These are phyloP conservation scores for Hyalella azteca DNA, from an alignment of 2,888 invertebrate species.

Conservation along the genomic window DNA sequence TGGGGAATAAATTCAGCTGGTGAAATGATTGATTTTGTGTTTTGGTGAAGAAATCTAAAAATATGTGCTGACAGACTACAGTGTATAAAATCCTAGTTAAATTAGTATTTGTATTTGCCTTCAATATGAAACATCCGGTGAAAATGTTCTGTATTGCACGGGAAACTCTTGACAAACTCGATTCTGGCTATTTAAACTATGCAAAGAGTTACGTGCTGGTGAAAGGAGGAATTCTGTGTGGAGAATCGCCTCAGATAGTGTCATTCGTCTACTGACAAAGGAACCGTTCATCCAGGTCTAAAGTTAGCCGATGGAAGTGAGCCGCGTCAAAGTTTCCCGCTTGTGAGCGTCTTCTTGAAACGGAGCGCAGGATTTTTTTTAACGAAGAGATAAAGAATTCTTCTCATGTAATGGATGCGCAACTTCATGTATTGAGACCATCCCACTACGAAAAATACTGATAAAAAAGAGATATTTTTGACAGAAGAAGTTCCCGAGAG, in stretches of 20 bases:
- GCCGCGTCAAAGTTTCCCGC: background rate
- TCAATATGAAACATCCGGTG: no score
- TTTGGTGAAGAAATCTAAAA: no score
- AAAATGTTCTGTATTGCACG: background rate
- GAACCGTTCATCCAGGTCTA: conserved; percentile 11
- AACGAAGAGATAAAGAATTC: background rate
- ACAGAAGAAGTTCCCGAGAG: no score
- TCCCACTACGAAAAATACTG: background rate
- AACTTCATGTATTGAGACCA: conserved; percentile 2
- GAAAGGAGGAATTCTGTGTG: background rate
- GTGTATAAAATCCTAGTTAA: no score
- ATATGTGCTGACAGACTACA: no score
- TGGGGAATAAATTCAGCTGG: no score
- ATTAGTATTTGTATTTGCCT: no score
- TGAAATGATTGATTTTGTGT: no score
- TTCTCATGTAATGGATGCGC: background rate
- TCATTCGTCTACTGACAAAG: conserved; percentile 29
- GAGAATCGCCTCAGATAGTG: conserved; percentile 23
- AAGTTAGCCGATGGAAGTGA: conserved; percentile 15
- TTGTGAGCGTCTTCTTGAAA: conserved; percentile 14
- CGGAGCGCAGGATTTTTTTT: background rate
- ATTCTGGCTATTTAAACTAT: conserved; percentile 24
- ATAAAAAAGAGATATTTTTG: background rate
- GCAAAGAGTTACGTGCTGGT: conserved; percentile 17
- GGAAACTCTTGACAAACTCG: background rate